These are phyloP conservation scores for Zalophus californianus DNA, from an alignment of 2,797 vertebrate species.

Conservation along the genomic window DNA sequence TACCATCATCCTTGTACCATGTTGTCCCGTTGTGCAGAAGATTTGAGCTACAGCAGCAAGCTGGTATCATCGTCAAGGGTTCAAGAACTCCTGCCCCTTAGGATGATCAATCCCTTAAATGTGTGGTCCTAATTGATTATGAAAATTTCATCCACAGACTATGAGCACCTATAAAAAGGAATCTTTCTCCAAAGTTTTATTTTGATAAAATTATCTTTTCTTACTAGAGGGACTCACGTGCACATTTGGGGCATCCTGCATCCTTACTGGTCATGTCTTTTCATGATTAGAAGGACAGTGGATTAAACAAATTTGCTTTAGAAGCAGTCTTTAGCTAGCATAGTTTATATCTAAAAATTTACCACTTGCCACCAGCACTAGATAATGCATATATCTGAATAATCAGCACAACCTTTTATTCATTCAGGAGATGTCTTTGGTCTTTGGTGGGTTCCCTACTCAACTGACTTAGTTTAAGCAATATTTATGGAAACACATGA, in stretches of 20 bases:
- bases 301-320: not conserved
- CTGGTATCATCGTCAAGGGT: not conserved
- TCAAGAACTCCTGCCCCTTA: not conserved
- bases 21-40: not conserved
- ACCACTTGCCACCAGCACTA: not conserved
- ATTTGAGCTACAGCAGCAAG: not conserved
- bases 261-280: not conserved
- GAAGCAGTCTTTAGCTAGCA: not conserved
- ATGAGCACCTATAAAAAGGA: not conserved
- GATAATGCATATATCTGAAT: not conserved
- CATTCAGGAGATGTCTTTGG: constrained; percentile 29
- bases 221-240: not conserved
- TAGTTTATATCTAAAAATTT: not conserved
- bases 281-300: not conserved
- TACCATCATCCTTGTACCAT: not conserved
- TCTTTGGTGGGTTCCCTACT: not conserved
- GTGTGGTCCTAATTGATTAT: not conserved
- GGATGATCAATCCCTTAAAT: not conserved
- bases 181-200: not conserved
- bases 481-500: constrained; percentile 23
- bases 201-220: not conserved
- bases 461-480: constrained; percentile 30
- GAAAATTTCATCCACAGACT: not conserved
- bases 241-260: not conserved
- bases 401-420: not conserved